Percentiles rank a stretch among this genome's conserved stretches.
Conservation (phyloP, 1,140 invertebrate genomes). For the Eupeodes corollae region DNA sequence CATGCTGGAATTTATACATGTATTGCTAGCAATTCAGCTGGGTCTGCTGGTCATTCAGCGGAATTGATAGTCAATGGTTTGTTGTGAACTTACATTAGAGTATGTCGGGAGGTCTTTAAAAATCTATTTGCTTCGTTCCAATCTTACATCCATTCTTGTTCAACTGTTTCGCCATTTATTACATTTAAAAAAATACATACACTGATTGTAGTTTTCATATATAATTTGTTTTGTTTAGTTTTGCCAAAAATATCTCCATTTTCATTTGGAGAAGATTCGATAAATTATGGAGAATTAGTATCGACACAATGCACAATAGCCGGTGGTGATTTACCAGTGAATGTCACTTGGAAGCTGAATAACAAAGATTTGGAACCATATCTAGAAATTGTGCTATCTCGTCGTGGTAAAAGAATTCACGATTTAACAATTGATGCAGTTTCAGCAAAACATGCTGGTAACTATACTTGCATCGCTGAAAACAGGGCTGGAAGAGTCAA, state of each 20-base stretch:
- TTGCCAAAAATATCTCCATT: constrained; percentile 51
- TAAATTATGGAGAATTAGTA: constrained; percentile 60
- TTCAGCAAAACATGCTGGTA: constrained; percentile 60
- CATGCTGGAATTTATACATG: constrained; percentile 66
- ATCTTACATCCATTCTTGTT: neutral
- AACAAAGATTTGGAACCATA: constrained; percentile 40
- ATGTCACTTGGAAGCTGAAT: constrained; percentile 50
- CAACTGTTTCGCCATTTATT: neutral
- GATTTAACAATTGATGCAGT: constrained; percentile 65
- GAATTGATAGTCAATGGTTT: constrained; percentile 47
- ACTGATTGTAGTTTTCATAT: neutral
- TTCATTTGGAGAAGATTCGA: constrained; percentile 49
- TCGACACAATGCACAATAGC: constrained; percentile 54
- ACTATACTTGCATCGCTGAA: constrained; percentile 67
- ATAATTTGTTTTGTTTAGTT: constrained; percentile 33
- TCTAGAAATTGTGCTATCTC: constrained; percentile 43
- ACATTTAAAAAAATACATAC: neutral
- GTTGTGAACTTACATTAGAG: constrained; percentile 1
- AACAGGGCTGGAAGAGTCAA: constrained; percentile 55
- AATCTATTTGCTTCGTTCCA: neutral
- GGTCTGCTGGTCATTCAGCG: constrained; percentile 41
- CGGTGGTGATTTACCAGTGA: constrained; percentile 55
- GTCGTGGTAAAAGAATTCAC: constrained; percentile 56
- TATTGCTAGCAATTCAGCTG: constrained; percentile 50
- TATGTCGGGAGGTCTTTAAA: neutral